Evolutionary conservation across 2,113 vertebrate species (phyloP).

Genomic region (Oncorhynchus masou): DNA sequence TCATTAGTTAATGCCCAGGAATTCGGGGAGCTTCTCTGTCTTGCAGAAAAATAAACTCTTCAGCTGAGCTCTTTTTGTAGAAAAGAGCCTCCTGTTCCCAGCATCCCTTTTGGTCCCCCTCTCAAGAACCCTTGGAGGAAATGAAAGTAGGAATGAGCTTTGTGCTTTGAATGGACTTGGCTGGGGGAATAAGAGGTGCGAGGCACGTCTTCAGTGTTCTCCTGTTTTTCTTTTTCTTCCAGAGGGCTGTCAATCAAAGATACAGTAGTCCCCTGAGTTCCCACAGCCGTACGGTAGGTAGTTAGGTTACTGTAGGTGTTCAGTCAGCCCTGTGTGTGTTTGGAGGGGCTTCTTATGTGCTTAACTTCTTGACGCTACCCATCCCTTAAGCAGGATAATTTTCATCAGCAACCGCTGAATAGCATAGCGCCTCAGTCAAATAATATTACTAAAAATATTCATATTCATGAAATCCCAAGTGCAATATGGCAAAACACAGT

Average conservation of each 20-base stretch:
- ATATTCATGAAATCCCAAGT: no score
- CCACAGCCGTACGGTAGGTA: conserved; percentile 42
- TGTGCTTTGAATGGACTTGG: background rate
- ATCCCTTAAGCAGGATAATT: no score
- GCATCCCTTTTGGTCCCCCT: background rate
- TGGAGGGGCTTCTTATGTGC: background rate
- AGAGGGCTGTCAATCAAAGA: conserved; percentile 40
- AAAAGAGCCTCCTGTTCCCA: conserved; percentile 9
- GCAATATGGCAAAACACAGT: no score
- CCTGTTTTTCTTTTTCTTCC: conserved; percentile 42
- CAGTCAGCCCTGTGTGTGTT: background rate
- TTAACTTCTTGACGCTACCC: no score
- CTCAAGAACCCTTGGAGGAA: conserved; percentile 4
- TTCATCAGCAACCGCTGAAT: no score
- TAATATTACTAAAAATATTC: no score
- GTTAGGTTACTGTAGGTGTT: background rate
- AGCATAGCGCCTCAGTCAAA: no score
- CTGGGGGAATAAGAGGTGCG: background rate
- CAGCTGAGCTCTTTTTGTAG: conserved; percentile 35
- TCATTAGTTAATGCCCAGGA: conserved; percentile 8
- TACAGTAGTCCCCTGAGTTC: conserved; percentile 39
- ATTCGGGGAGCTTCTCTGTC: conserved; percentile 8
- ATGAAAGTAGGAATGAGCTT: conserved; percentile 5
- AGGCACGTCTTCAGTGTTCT: background rate
- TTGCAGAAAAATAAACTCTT: conserved; percentile 19